A percentile compares a stretch with the other conserved stretches of the same genome.
Conservation (phyloP, 1,140 invertebrate species). For the Drosophila navojoa region DNA sequence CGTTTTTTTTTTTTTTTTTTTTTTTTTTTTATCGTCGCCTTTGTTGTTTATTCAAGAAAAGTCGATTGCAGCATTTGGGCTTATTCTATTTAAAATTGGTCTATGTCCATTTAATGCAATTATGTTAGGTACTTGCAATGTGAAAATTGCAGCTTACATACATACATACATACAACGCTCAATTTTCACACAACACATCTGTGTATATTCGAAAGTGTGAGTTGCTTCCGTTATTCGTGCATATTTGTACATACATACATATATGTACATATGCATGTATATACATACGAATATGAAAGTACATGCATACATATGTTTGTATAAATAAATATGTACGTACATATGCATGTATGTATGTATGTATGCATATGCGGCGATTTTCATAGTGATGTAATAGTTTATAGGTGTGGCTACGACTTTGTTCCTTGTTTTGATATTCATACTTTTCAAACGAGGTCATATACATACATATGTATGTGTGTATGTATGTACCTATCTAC, state of each 20-base stretch:
- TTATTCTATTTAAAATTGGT: conserved; percentile 29
- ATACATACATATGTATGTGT: conserved; percentile 2
- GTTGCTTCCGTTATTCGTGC: conserved; percentile 35
- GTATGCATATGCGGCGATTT: conserved; percentile 60
- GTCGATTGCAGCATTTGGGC: conserved; percentile 5
- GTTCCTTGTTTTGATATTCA: conserved; percentile 28
- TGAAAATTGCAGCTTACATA: conserved; percentile 1
- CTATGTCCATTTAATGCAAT: conserved; percentile 21
- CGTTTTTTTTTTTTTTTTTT: not conserved
- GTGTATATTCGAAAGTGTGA: conserved; percentile 16
- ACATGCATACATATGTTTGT: too few species aligned
- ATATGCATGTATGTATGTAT: conserved; percentile 19
- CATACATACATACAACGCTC: too few species aligned
- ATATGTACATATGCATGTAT: conserved; percentile 11
- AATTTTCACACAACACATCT: conserved; percentile 12
- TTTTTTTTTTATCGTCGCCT: not conserved
- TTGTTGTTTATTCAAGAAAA: conserved; percentile 17
- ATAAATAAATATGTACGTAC: conserved; percentile 10
- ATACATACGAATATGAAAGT: too few species aligned
- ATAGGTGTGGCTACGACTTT: conserved; percentile 61
- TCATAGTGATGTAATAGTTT: conserved; percentile 75
- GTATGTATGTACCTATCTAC: conserved; percentile 3
- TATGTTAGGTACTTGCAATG: conserved; percentile 2
- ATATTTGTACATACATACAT: conserved; percentile 12
- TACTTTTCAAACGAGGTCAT: conserved; percentile 35